Conservation (phyloP, 2,113 vertebrate species). For the Notiomystis cincta region DNA sequence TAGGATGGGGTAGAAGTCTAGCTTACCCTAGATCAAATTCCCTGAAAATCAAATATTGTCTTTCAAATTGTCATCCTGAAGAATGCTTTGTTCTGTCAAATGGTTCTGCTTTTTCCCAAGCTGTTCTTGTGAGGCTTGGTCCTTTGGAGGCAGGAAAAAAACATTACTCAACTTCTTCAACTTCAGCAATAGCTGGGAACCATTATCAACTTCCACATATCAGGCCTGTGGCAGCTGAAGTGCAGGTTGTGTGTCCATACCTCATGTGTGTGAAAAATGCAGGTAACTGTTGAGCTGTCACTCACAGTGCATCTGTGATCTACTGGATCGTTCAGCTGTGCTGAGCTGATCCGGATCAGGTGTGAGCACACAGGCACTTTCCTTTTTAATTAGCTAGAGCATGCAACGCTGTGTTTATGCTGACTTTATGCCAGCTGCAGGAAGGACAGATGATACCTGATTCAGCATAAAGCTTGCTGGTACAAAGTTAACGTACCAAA, state of each 20-base stretch:
- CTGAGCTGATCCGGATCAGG: neutral
- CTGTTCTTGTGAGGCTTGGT: neutral
- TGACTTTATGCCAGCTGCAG: slow-evolving; percentile 54
- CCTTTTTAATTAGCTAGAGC: slow-evolving; percentile 22
- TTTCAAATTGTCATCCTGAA: slow-evolving; percentile 19
- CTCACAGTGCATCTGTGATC: neutral
- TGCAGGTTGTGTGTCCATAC: neutral
- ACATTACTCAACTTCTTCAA: neutral
- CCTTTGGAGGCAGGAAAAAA: neutral
- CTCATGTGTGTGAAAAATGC: neutral
- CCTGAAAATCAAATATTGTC: slow-evolving; percentile 17
- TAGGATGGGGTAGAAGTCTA: neutral
- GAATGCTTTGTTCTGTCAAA: neutral
- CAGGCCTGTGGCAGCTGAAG: neutral
- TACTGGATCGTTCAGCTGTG: slow-evolving; percentile 31
- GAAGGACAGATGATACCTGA: slow-evolving; percentile 62
- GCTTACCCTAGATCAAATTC: neutral
- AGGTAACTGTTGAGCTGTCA: neutral
- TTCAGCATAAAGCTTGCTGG: slow-evolving; percentile 59
- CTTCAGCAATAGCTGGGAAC: neutral
- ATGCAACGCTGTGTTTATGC: neutral
- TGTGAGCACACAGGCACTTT: slow-evolving; percentile 5
- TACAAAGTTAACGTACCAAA: slow-evolving; percentile 49
- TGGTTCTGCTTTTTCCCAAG: neutral
- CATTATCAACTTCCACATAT: neutral